A percentile compares a stretch with the other conserved stretches of the same genome.
Conservation (phyloP, 2,888 invertebrate genomes). For the Nasonia oneida region DNA sequence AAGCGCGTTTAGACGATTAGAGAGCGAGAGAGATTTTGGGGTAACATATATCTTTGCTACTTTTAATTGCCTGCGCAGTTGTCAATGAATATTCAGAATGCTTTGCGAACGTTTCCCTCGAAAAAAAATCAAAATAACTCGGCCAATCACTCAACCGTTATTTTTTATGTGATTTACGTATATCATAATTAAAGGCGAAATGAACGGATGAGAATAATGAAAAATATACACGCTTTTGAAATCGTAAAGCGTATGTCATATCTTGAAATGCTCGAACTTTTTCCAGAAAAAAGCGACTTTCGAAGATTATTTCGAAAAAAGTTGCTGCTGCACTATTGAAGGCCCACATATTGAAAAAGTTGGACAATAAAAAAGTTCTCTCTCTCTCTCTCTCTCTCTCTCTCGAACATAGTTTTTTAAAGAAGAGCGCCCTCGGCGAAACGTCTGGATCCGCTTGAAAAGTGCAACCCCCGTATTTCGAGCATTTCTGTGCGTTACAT, state of each 20-base stretch:
- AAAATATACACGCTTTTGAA: too few species aligned
- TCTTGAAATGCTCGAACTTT: not conserved
- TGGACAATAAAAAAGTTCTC: constrained; percentile 12
- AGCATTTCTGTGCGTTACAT: not conserved
- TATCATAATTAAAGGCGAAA: too few species aligned
- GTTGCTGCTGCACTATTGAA: not conserved
- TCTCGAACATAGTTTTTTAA: constrained; percentile 13
- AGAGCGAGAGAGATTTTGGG: not conserved
- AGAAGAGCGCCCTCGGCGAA: constrained; percentile 16
- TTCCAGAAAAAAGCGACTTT: not conserved
- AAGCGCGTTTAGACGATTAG: not conserved
- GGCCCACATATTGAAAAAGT: constrained; percentile 10
- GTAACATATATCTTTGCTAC: constrained; percentile 20
- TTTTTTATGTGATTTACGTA: too few species aligned
- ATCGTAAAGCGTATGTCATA: too few species aligned
- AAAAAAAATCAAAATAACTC: not conserved
- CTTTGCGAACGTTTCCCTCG: constrained; percentile 20
- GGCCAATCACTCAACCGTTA: not conserved
- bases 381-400: too few species aligned
- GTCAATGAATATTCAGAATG: constrained; percentile 28
- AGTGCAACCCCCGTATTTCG: not conserved
- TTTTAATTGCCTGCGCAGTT: not conserved
- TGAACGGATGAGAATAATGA: not conserved
- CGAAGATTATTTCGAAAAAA: constrained; percentile 5
- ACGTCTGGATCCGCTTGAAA: not conserved